phyloP scores from a whole-genome alignment of 2,113 vertebrate species.

The Leptobrachium ailaonicum region DNA sequence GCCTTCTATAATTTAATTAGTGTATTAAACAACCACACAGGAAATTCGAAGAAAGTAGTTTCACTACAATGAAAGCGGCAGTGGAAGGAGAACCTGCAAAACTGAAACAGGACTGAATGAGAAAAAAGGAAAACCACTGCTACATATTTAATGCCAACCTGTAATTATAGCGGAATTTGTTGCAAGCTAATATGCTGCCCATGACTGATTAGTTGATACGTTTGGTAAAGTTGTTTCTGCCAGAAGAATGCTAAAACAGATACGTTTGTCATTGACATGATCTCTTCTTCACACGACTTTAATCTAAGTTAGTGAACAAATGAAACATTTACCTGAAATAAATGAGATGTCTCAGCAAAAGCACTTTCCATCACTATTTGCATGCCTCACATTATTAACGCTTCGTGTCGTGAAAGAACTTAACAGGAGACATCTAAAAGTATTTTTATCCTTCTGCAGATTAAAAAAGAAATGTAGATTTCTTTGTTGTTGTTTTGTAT shows the following conservation, averaged over 20 bases:
- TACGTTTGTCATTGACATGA: slow-evolving; percentile 5
- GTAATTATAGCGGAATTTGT: too few relatives aligned
- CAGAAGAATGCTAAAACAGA: neutral
- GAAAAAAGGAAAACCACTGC: too few relatives aligned
- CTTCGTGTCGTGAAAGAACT: slow-evolving; percentile 5
- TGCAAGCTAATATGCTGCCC: too few relatives aligned
- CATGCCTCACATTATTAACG: slow-evolving; percentile 23
- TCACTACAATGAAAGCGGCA: too few relatives aligned
- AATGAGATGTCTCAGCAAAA: slow-evolving; percentile 25
- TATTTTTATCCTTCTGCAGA: neutral
- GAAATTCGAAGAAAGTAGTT: too few relatives aligned
- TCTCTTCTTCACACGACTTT: slow-evolving; percentile 13
- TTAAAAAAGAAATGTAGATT: neutral
- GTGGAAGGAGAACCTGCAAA: too few relatives aligned
- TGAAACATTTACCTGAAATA: slow-evolving; percentile 31
- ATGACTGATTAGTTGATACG: neutral
- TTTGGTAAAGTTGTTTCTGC: neutral
- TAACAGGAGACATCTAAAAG: slow-evolving; percentile 13
- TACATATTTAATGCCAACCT: too few relatives aligned
- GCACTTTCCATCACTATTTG: slow-evolving; percentile 14
- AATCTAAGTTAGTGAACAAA: slow-evolving; percentile 20
- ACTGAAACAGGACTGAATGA: too few relatives aligned
- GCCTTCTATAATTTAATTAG: too few relatives aligned
- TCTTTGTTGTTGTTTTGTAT: slow-evolving; percentile 9
- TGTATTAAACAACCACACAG: too few relatives aligned